Percentiles rank a stretch among this genome's conserved stretches.
phyloP scores from a whole-genome alignment of 2,113 vertebrate genomes.

The Echinops telfairi region DNA sequence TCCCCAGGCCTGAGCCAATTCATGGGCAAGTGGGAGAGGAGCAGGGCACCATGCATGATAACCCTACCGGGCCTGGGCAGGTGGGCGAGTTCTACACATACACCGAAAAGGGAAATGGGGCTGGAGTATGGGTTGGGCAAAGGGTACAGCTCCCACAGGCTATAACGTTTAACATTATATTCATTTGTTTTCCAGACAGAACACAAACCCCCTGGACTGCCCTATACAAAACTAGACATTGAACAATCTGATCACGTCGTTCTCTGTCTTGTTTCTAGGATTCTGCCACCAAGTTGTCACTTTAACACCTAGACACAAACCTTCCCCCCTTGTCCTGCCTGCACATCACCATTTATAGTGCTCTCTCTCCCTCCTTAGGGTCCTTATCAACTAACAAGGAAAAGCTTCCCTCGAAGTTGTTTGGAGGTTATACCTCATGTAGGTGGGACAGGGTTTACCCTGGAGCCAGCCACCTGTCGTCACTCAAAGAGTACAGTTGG shows the following conservation, averaged over 20 bases:
- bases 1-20: not conserved
- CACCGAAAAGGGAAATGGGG: not conserved
- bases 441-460: not conserved
- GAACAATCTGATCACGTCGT: not conserved
- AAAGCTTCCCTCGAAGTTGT: slow-evolving; percentile 26
- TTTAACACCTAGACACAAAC: not conserved
- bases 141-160: not conserved
- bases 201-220: slow-evolving; percentile 28
- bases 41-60: not conserved
- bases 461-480: not conserved
- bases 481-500: not conserved
- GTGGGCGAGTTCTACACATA: not conserved
- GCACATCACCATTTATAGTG: slow-evolving; percentile 46
- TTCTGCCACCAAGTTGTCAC: not conserved
- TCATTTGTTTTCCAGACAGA: slow-evolving; percentile 32
- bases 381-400: not conserved
- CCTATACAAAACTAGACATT: slow-evolving; percentile 7
- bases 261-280: not conserved
- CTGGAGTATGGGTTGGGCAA: not conserved
- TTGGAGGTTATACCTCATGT: not conserved
- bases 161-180: not conserved
- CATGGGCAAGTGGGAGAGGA: not conserved
- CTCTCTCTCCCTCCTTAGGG: slow-evolving; percentile 52
- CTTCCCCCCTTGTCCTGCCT: not conserved
- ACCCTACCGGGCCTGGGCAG: not conserved